Percentiles rank a stretch among this genome's conserved stretches.
Conservation (phyloP, 2,888 invertebrate genomes). For the Cylindroiulus punctatus region DNA sequence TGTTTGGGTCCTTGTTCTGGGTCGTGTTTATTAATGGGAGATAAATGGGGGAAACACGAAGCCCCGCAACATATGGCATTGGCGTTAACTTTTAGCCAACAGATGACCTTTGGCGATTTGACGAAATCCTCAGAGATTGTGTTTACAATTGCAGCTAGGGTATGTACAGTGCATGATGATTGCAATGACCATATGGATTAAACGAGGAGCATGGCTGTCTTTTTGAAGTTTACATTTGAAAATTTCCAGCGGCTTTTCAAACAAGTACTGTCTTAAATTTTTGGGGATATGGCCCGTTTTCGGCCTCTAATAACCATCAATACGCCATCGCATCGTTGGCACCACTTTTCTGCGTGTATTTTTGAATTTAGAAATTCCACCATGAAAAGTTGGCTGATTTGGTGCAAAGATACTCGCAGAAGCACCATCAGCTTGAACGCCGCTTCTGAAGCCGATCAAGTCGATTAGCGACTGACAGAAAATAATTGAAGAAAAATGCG, state of each 20-base stretch:
- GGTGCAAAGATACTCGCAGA: background rate
- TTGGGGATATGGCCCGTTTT: background rate
- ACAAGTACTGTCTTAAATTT: background rate
- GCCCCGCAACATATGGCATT: constrained; percentile 21
- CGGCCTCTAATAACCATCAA: background rate
- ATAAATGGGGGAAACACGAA: constrained; percentile 37
- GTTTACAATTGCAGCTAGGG: background rate
- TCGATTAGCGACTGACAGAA: constrained; percentile 12
- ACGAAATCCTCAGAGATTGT: background rate
- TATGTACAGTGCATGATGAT: no score
- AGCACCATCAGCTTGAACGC: background rate
- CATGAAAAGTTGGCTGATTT: background rate
- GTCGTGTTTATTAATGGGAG: constrained; percentile 50
- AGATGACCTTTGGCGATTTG: background rate
- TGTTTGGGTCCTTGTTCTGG: constrained; percentile 51
- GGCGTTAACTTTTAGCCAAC: constrained; percentile 29
- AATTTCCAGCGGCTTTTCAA: background rate
- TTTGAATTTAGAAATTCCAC: constrained; percentile 25
- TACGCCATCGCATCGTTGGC: background rate
- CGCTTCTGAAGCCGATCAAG: constrained; percentile 11
- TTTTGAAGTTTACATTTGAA: background rate
- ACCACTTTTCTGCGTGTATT: background rate
- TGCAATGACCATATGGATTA: background rate
- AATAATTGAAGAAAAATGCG: constrained; percentile 7
- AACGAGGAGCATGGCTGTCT: background rate